phyloP scores from a whole-genome alignment of 2,113 vertebrate species.

The Stomatorhinus ivindoensis region DNA sequence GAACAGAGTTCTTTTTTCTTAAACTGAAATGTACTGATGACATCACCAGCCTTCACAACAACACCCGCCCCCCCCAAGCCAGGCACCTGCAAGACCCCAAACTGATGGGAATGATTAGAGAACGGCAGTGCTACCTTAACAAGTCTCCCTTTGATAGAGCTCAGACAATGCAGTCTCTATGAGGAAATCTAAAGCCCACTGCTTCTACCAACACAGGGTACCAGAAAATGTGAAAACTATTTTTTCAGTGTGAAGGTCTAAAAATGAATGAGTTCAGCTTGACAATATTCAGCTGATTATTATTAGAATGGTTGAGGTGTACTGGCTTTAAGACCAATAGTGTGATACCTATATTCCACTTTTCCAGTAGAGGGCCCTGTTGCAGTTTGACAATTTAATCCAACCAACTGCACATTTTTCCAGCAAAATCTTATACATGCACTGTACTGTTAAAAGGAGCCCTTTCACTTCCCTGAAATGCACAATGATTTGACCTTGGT shows the following conservation, averaged over 20 bases:
- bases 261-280: background rate
- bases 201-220: background rate
- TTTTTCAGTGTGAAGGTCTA: background rate
- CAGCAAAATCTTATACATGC: background rate
- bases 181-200: background rate
- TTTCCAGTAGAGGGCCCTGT: background rate
- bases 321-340: background rate
- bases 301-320: background rate
- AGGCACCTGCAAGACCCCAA: conserved; percentile 2
- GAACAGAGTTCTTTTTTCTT: background rate
- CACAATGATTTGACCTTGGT: background rate
- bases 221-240: background rate
- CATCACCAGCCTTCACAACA: background rate
- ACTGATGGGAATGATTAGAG: conserved; percentile 13
- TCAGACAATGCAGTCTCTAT: conserved; percentile 17
- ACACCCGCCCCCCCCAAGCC: background rate
- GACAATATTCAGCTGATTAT: background rate
- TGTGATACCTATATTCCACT: background rate
- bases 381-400: background rate
- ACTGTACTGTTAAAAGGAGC: background rate
- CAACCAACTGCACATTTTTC: background rate
- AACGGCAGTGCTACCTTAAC: background rate
- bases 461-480: background rate
- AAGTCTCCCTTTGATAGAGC: conserved; percentile 9
- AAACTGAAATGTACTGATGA: background rate